Conservation (phyloP, 1,140 invertebrate genomes). For the Caenorhabditis inopinata region DNA sequence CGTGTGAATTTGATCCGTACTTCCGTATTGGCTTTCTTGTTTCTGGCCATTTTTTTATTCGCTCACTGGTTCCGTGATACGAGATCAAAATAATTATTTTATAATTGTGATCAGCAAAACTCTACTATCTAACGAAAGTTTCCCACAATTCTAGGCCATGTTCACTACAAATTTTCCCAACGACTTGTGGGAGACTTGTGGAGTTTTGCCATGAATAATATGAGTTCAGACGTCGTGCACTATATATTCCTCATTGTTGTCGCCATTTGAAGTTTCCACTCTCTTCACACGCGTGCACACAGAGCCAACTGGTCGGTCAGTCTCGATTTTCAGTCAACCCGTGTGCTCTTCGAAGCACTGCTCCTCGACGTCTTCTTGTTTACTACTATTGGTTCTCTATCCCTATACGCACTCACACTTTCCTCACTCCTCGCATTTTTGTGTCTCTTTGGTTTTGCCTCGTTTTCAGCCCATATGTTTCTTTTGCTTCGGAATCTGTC, state of each 20-base stretch:
- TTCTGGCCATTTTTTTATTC: too few species aligned
- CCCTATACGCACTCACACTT: not conserved
- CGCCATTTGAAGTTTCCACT: not conserved
- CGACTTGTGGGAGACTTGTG: too few species aligned
- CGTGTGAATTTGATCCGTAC: too few species aligned
- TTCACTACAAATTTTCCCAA: too few species aligned
- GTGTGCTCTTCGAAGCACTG: not conserved
- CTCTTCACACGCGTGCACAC: not conserved
- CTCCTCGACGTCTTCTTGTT: slow-evolving; percentile 29
- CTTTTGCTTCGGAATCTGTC: slow-evolving; percentile 19
- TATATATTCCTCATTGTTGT: not conserved
- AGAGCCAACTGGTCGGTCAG: not conserved
- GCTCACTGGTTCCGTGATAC: too few species aligned
- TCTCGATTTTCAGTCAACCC: not conserved
- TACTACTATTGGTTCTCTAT: slow-evolving; percentile 17
- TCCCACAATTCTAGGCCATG: too few species aligned
- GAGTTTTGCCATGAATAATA: too few species aligned
- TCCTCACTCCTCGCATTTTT: not conserved
- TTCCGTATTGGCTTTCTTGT: too few species aligned
- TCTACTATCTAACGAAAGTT: too few species aligned
- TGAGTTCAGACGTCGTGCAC: not conserved
- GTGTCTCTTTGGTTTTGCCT: not conserved
- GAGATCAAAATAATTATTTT: too few species aligned
- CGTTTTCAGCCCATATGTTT: slow-evolving; percentile 15
- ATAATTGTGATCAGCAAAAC: too few species aligned